phyloP scores from a whole-genome alignment of 2,888 invertebrate genomes.

The Agrochola circellaris region DNA sequence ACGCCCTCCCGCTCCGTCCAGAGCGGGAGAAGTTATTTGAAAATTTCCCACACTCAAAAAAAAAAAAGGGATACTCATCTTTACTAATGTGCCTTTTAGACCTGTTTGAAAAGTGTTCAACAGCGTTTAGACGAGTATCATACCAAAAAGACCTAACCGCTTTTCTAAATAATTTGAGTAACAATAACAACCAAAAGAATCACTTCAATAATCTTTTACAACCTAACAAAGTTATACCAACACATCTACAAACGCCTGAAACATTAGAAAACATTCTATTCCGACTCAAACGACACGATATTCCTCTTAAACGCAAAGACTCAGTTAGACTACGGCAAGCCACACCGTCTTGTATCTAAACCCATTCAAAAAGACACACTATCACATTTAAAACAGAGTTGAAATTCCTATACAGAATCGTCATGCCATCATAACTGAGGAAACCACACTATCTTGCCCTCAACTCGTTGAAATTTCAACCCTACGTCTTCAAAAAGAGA shows the following conservation, averaged over 20 bases:
- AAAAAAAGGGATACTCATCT: neutral
- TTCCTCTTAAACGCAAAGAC: constrained; percentile 60
- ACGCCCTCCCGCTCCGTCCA: too few relatives aligned
- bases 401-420: neutral
- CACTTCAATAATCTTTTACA: neutral
- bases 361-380: constrained; percentile 17
- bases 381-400: neutral
- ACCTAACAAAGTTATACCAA: neutral
- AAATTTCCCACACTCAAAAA: too few relatives aligned
- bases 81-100: neutral
- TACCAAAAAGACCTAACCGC: neutral
- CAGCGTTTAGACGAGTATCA: neutral
- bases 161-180: neutral
- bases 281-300: constrained; percentile 58
- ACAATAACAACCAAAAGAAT: neutral
- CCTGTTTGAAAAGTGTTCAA: neutral
- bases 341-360: constrained; percentile 23
- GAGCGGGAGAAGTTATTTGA: too few relatives aligned
- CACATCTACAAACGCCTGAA: constrained; percentile 33
- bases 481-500: neutral
- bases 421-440: constrained; percentile 4
- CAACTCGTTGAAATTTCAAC: constrained; percentile 7
- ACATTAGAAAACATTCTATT: constrained; percentile 58
- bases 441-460: constrained; percentile 14
- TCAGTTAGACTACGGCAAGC: constrained; percentile 56